Evolutionary conservation across 2,797 vertebrate species (phyloP), one percentile per base, ranked within the genome.

Genomic region (Oreochromis grahami): DNA sequence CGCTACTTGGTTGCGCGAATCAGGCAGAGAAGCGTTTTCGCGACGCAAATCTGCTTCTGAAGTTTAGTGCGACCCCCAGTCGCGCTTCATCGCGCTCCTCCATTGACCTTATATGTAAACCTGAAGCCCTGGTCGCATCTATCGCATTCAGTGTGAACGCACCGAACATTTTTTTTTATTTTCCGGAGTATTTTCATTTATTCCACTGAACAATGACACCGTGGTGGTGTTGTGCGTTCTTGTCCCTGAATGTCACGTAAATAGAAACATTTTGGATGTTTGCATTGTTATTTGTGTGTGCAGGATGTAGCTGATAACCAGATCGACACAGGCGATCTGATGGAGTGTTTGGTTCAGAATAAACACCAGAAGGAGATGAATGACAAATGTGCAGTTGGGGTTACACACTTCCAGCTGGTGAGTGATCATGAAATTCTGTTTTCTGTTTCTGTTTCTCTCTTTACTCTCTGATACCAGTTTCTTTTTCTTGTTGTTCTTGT

Each of bases 311-410:
- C 98, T 77, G 98, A 99, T 91, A 99, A 98, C 93, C 98, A 99
- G 94, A 97, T 98, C 26, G 98, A 99, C 85, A 98, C 98, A 0
- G 98, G 98, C 6, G 98, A 99, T 80, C 95, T 99, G 89, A 98
- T 99, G 98, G 98, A 99, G 87, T 99, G 98, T 89, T 94, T 99
- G 81, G 97, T 99, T 81, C 97, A 98, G 96, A 99, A 99, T 90
- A 99, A 99, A 87, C 97, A 99, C 93, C 98, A 99, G 95, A 98
- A 98, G 89, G 98, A 99, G 90, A 99, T 99, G 98, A 99, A 98
- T 51, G 98, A 99, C 82, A 99, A 99, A 90, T 99, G 98, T 26
- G 88, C 94, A 1, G 97, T 99, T 0, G 98, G 98, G 14, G 98
- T 99, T 82, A 99, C 98, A 7, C 98, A 98, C 91, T 99, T 99